Evolutionary conservation across 37 sponge, comb jelly and placozoan genomes (phyloP).

Genomic region (Eunapius fragilis): DNA sequence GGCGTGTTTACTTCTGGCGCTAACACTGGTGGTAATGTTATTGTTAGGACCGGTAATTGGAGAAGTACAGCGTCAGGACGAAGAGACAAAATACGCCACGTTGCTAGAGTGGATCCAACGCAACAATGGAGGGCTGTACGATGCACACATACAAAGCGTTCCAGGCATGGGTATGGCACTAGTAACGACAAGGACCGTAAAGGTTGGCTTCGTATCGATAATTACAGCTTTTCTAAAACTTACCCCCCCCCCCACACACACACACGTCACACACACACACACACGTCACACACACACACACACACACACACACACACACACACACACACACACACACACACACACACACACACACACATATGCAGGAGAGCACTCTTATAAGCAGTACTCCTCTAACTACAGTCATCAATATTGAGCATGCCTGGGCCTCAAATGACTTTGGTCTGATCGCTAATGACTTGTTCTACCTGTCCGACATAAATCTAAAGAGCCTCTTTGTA

Average conservation of each 20-base stretch:
- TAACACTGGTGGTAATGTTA: not conserved
- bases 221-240: not conserved
- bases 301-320: no score
- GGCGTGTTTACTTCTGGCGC: no score
- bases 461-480: slow-evolving; percentile 3
- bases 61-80: not conserved
- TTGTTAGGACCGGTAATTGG: no score
- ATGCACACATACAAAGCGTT: not conserved
- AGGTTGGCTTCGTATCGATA: not conserved
- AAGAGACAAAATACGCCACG: not conserved
- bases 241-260: no score
- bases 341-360: no score
- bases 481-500: slow-evolving; percentile 21
- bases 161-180: slow-evolving; percentile 13
- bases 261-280: no score
- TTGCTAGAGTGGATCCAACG: not conserved
- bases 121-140: not conserved
- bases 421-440: slow-evolving; percentile 3
- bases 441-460: slow-evolving; percentile 21
- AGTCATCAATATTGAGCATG: slow-evolving; percentile 34
- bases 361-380: not conserved
- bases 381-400: slow-evolving; percentile 14
- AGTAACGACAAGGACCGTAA: not conserved
- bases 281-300: no score
- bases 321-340: no score